phyloP scores from a whole-genome alignment of 2,797 vertebrate genomes.

The Sparidentex hasta region DNA sequence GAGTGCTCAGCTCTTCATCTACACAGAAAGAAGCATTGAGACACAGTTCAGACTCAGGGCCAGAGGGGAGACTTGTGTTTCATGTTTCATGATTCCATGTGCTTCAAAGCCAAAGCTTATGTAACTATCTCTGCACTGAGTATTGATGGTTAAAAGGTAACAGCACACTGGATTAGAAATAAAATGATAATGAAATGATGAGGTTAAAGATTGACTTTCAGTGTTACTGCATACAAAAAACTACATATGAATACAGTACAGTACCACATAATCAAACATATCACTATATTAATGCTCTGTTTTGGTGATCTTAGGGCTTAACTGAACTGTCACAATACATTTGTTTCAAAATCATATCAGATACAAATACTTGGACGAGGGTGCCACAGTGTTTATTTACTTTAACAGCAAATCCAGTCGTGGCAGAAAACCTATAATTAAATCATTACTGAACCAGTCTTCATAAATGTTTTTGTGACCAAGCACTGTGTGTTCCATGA shows the following conservation, averaged over 20 bases:
- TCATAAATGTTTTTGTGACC: too few relatives aligned
- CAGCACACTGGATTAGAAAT: neutral
- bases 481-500: too few relatives aligned
- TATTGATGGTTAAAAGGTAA: neutral
- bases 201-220: neutral
- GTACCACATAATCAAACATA: neutral
- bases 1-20: slow-evolving; percentile 78
- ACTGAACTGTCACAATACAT: neutral
- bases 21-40: slow-evolving; percentile 32
- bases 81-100: neutral
- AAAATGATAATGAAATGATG: neutral
- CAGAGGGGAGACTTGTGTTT: too few relatives aligned
- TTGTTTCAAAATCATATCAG: neutral
- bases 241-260: neutral
- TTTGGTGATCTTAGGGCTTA: neutral
- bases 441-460: too few relatives aligned
- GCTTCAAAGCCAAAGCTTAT: neutral
- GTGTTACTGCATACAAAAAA: too few relatives aligned
- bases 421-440: too few relatives aligned
- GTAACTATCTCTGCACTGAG: neutral
- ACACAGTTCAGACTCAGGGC: neutral
- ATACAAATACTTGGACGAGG: neutral
- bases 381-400: too few relatives aligned
- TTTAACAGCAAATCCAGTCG: too few relatives aligned
- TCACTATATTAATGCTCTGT: neutral